These are phyloP conservation scores for Cyaniris semiargus DNA, from an alignment of 2,888 invertebrate species.

Conservation along the genomic window DNA sequence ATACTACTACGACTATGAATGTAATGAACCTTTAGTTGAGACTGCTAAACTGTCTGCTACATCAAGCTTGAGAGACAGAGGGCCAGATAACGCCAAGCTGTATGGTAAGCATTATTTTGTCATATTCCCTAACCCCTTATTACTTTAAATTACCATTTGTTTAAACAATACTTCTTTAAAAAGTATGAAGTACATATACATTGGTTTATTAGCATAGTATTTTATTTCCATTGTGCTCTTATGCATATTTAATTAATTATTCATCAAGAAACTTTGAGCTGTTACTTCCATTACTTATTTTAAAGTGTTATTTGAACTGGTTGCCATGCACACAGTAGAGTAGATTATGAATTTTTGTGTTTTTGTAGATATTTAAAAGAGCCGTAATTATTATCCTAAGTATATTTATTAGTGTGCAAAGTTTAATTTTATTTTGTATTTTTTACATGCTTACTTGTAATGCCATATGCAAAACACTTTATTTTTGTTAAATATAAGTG, in stretches of 20 bases:
- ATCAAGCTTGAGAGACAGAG: slow-evolving; percentile 88
- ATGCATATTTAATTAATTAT: slow-evolving; percentile 4
- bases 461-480: not conserved
- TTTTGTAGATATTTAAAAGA: not conserved
- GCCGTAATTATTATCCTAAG: not conserved
- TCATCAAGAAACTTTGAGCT: not conserved
- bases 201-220: not conserved
- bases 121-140: not conserved
- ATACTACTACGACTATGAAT: slow-evolving; percentile 83
- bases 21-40: slow-evolving; percentile 88
- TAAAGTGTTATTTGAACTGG: slow-evolving; percentile 4
- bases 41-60: slow-evolving; percentile 88
- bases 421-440: not conserved
- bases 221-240: not conserved
- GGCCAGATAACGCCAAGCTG: slow-evolving; percentile 91
- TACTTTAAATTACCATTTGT: not conserved
- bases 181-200: not conserved
- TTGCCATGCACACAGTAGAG: slow-evolving; percentile 3
- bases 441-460: not conserved
- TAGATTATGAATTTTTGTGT: not conserved
- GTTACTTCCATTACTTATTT: not conserved
- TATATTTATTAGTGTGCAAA: not conserved
- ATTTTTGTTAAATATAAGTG: not conserved
- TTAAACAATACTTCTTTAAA: not conserved
- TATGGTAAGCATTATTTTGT: slow-evolving; percentile 84